Conservation (phyloP, 2,113 vertebrate genomes). For the Plecturocebus donacophilus region DNA sequence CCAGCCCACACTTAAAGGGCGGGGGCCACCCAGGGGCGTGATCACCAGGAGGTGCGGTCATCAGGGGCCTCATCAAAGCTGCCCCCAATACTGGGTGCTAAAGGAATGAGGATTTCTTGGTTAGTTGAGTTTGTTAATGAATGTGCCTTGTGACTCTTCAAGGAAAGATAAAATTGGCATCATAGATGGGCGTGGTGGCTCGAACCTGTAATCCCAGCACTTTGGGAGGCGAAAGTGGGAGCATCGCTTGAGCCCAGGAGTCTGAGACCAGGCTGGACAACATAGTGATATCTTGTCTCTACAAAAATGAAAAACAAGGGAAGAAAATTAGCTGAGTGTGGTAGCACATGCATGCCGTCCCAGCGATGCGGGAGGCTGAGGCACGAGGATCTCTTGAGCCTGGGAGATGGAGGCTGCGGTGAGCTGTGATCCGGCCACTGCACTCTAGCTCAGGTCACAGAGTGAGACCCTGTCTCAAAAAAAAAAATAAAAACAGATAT, state of each 20-base stretch:
- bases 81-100: fast-evolving
- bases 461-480: too few relatives aligned
- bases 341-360: not conserved
- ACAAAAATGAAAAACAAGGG: not conserved
- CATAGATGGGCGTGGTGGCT: not conserved
- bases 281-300: not conserved
- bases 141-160: not conserved
- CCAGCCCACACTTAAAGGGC: too few relatives aligned
- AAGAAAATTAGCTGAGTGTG: not conserved
- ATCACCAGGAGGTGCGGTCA: fast-evolving
- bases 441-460: too few relatives aligned
- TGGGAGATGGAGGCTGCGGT: too few relatives aligned
- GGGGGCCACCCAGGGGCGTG: too few relatives aligned
- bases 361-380: not conserved
- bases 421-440: too few relatives aligned
- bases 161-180: not conserved
- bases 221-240: not conserved
- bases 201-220: not conserved
- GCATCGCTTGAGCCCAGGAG: not conserved
- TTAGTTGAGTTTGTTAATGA: not conserved
- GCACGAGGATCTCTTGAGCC: not conserved
- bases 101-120: not conserved
- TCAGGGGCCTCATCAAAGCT: fast-evolving
- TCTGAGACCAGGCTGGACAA: not conserved
- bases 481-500: not conserved